Evolutionary conservation across 2,888 invertebrate genomes (phyloP), one percentile per base, ranked within the genome.

Genomic region (Cantharis lateralis): DNA sequence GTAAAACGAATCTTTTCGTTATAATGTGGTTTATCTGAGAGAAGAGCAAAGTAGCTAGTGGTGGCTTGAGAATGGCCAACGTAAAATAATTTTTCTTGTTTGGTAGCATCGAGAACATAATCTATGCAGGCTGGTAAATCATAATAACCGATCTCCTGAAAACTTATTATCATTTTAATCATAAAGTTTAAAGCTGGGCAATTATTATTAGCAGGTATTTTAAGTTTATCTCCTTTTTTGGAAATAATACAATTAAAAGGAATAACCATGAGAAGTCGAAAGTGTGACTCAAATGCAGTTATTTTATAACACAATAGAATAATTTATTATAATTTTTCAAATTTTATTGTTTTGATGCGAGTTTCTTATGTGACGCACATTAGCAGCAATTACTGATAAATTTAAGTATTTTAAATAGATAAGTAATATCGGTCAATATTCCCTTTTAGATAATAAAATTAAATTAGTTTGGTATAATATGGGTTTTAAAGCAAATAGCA

Each of bases 41-140:
- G 88, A 90, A 92, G 90, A 0, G 92, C 91, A 88, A 91, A 93
- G 85, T 92, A 92, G 15, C 88, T 88, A 0, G 92, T 92, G 0
- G 92, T 91, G 88, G 92, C 85, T 72, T 92, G 91, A 9, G 94
- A 95, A 85, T 95, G 94, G 0, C 94, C 95, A 3, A 93, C 87
- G 85, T 94, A 95, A 80, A 91, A 91, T 0, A 95, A 82, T 76
- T 91, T 90, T 2, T 89, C 76, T 18, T 90, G 89, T 0, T 90
- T 89, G 0, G 93, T 93, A 48, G 87, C 86, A 20, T 86, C 83
- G 2, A 92, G 83, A 13, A 93, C 89, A 84, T 93, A 91, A 84
- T 95, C 93, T 24, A 96, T 91, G 90, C 92, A 93, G 0, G 94
- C 93, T 9, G 95, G 94, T 0, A 95, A 84, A 86, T 96, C 96